A percentile compares a stretch with the other conserved stretches of the same genome.
Conservation (phyloP, 2,797 vertebrate species). For the Myiotriccus ornatus region DNA sequence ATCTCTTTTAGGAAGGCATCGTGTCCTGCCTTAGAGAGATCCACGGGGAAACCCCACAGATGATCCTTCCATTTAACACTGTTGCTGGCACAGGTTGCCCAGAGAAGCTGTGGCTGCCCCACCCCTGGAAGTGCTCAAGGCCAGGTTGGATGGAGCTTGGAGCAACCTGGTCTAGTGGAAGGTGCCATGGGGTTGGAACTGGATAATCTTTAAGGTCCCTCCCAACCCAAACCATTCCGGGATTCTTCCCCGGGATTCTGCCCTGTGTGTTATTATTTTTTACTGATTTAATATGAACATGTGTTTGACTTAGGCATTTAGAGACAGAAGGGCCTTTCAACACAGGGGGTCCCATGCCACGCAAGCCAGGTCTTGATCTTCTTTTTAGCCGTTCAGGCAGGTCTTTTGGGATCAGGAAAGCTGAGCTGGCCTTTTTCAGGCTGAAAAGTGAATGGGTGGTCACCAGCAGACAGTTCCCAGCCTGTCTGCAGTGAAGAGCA, state of each 20-base stretch:
- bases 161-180: neutral
- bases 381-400: neutral
- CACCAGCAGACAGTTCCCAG: neutral
- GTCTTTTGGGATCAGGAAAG: neutral
- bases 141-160: neutral
- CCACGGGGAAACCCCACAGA: neutral
- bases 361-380: neutral
- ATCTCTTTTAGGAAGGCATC: neutral
- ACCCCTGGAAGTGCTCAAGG: neutral
- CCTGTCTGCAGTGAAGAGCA: neutral
- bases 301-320: neutral
- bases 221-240: neutral
- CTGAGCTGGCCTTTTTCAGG: neutral
- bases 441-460: neutral
- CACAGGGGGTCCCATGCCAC: accelerated
- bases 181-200: neutral
- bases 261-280: neutral
- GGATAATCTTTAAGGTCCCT: neutral
- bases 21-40: accelerated
- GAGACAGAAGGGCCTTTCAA: neutral
- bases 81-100: neutral
- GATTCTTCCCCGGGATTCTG: neutral
- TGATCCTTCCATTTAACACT: neutral
- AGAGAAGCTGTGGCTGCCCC: neutral
- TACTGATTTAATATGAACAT: neutral